These are phyloP conservation scores for Leontocebus nigricollis DNA, from an alignment of 2,797 vertebrate genomes.

Conservation along the genomic window DNA sequence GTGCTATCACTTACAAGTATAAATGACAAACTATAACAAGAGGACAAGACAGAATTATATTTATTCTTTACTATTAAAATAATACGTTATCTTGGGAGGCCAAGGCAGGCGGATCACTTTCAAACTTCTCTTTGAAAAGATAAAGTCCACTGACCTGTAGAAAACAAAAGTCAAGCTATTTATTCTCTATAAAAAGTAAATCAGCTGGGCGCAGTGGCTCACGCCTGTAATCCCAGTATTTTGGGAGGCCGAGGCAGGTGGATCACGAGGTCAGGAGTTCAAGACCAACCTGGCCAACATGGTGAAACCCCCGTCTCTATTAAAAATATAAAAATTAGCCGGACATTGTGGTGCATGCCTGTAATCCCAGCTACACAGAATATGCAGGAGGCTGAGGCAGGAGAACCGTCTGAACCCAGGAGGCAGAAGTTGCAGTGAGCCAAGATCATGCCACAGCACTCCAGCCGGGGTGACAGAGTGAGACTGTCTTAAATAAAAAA, in stretches of 20 bases:
- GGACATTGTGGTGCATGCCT: not conserved
- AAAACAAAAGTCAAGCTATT: slow-evolving; percentile 5
- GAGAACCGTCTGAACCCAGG: not conserved
- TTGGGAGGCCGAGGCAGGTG: no score
- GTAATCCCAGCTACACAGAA: not conserved
- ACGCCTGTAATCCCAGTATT: no score
- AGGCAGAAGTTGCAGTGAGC: not conserved
- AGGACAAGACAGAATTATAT: not conserved
- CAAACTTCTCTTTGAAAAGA: not conserved
- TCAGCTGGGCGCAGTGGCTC: not conserved
- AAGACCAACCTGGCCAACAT: not conserved
- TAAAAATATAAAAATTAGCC: not conserved
- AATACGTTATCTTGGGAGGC: not conserved
- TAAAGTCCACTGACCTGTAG: not conserved
- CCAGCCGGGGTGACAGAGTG: not conserved
- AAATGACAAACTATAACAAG: not conserved
- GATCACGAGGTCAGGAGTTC: not conserved
- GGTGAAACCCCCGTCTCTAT: not conserved
- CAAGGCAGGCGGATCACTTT: not conserved
- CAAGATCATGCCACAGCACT: not conserved
- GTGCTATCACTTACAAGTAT: not conserved
- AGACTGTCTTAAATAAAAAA: not conserved
- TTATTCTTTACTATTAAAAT: slow-evolving; percentile 28
- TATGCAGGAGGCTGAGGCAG: not conserved
- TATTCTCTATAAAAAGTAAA: not conserved